A percentile compares a stretch with the other conserved stretches of the same genome.
Evolutionary conservation across 1,140 invertebrate genomes (phyloP).

Genomic region (Bemisia tabaci): DNA sequence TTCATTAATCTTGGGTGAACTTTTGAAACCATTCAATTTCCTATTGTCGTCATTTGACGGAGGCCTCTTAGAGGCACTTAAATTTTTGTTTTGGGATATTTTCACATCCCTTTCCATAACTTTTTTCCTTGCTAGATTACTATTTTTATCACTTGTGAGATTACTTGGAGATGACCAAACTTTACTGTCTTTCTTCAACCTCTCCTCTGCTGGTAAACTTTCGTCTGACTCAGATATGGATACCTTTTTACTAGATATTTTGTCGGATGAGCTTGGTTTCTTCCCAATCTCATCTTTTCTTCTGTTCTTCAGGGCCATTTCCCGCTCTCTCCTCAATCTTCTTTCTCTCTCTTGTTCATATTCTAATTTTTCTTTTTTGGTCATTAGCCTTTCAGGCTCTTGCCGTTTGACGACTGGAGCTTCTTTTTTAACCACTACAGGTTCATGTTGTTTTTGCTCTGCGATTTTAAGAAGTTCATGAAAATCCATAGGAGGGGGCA

Average conservation of each 20-base stretch:
- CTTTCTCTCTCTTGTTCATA: slow-evolving; percentile 42
- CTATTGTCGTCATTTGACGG: background rate
- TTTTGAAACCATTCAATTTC: slow-evolving; percentile 1
- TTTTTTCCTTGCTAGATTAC: slow-evolving; percentile 1
- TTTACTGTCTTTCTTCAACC: slow-evolving; percentile 19
- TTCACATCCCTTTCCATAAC: background rate
- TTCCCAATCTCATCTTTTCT: slow-evolving; percentile 11
- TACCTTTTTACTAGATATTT: background rate
- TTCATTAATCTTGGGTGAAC: slow-evolving; percentile 3
- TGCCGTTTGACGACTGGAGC: slow-evolving; percentile 32
- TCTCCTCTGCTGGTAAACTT: slow-evolving; percentile 11
- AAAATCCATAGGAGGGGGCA: slow-evolving; percentile 60
- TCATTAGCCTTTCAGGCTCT: slow-evolving; percentile 51
- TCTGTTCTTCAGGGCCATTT: slow-evolving; percentile 3
- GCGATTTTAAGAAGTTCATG: slow-evolving; percentile 59
- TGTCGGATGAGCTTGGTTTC: slow-evolving; percentile 6
- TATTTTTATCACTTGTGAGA: slow-evolving; percentile 9
- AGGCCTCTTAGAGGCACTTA: slow-evolving; percentile 2
- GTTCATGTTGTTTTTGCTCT: slow-evolving; percentile 67
- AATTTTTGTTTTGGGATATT: background rate
- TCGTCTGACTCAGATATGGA: slow-evolving; percentile 3
- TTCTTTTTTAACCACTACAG: slow-evolving; percentile 46
- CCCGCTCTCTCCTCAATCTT: slow-evolving; percentile 15
- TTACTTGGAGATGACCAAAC: slow-evolving; percentile 20
- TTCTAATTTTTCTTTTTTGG: slow-evolving; percentile 63